Evolutionary conservation across 2,888 invertebrate species (phyloP).

Genomic region (Spatulosminthurus flaviceps): DNA sequence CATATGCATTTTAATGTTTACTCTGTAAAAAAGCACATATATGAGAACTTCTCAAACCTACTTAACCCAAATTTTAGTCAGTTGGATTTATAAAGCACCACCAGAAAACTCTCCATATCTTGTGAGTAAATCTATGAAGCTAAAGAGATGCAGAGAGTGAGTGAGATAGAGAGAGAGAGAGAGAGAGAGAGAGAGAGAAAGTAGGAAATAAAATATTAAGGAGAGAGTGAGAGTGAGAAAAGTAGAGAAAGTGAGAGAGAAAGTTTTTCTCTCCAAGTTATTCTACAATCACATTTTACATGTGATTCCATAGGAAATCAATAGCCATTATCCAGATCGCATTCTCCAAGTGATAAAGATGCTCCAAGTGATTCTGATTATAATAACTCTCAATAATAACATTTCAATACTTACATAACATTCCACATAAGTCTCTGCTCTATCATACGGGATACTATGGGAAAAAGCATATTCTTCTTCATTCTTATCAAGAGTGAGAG

Average conservation of each 20-base stretch:
- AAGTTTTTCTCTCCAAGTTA: background rate
- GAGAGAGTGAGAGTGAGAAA: background rate
- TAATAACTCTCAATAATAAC: background rate
- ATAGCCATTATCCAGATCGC: slow-evolving; percentile 12
- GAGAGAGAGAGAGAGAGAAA: background rate
- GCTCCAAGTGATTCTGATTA: background rate
- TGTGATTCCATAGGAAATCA: too few species aligned
- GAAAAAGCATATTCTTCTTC: too few species aligned
- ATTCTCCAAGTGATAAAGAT: slow-evolving; percentile 4
- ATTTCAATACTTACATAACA: background rate
- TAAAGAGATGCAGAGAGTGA: slow-evolving; percentile 11
- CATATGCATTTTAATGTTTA: background rate
- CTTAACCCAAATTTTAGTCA: slow-evolving; percentile 19
- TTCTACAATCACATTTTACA: background rate
- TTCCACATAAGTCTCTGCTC: too few species aligned
- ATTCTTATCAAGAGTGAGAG: too few species aligned
- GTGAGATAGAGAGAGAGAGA: slow-evolving; percentile 11
- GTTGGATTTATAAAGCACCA: slow-evolving; percentile 17
- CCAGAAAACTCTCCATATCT: slow-evolving; percentile 11
- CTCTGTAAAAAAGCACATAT: background rate
- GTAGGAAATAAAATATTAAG: too few species aligned
- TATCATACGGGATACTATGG: too few species aligned
- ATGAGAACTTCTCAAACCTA: background rate
- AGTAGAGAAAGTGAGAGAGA: slow-evolving; percentile 1
- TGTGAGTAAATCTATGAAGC: slow-evolving; percentile 9